phyloP scores from a whole-genome alignment of 2,113 vertebrate species.

The Chloropsis hardwickii region DNA sequence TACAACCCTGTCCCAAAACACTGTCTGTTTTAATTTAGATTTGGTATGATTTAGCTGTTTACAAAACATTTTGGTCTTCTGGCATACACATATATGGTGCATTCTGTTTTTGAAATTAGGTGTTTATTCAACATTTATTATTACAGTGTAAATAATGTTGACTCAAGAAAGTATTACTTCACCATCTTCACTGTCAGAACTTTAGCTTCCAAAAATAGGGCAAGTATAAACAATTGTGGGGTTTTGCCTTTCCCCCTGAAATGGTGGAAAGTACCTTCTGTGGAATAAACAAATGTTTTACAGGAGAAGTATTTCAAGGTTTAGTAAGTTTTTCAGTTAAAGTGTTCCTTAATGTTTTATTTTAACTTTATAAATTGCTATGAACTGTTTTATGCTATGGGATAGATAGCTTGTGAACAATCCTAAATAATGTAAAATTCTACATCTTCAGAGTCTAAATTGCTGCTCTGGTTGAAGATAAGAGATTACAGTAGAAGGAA shows the following conservation, averaged over 20 bases:
- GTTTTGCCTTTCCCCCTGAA: not conserved
- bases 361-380: not conserved
- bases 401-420: not conserved
- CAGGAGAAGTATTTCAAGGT: not conserved
- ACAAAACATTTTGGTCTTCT: not conserved
- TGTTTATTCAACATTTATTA: not conserved
- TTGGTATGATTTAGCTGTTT: not conserved
- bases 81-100: not conserved
- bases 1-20: not conserved
- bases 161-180: not conserved
- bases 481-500: not conserved
- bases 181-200: not conserved
- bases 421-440: not conserved
- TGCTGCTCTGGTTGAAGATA: not conserved
- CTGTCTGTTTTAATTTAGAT: not conserved
- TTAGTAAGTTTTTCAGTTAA: not conserved
- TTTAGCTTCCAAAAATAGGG: not conserved
- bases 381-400: not conserved
- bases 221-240: not conserved
- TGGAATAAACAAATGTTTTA: not conserved
- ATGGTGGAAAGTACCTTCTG: not conserved
- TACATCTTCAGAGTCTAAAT: not conserved
- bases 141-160: not conserved
- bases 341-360: not conserved
- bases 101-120: not conserved